A percentile compares a stretch with the other conserved stretches of the same genome.
phyloP scores from a whole-genome alignment of 2,888 invertebrate genomes.

The Sipha maydis region DNA sequence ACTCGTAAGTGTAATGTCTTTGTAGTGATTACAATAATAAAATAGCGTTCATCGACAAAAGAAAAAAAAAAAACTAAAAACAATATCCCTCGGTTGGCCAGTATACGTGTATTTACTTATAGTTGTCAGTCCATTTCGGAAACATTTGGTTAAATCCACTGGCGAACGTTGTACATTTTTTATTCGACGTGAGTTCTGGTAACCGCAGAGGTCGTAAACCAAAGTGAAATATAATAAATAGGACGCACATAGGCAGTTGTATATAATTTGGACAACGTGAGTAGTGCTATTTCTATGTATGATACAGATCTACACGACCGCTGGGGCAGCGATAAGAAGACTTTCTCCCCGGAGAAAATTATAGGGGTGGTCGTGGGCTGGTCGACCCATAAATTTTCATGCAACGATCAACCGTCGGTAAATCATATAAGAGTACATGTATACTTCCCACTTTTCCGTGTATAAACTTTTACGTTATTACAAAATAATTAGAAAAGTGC shows the following conservation, averaged over 20 bases:
- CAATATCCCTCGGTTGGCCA: not conserved
- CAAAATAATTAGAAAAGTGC: slow-evolving; percentile 23
- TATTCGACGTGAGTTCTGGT: not conserved
- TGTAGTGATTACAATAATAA: not conserved
- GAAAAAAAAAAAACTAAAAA: not conserved
- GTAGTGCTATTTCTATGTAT: not conserved
- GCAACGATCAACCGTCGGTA: slow-evolving; percentile 29
- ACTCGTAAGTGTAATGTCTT: too few relatives aligned
- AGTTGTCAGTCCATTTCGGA: not conserved
- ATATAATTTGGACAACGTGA: slow-evolving; percentile 20
- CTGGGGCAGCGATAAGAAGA: slow-evolving; percentile 31
- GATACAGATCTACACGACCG: slow-evolving; percentile 52
- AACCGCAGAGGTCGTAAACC: not conserved
- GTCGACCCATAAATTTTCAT: slow-evolving; percentile 22
- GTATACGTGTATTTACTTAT: not conserved
- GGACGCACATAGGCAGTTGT: not conserved
- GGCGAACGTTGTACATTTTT: not conserved
- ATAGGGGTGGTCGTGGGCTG: slow-evolving; percentile 24
- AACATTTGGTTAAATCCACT: not conserved
- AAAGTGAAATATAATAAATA: slow-evolving; percentile 34
- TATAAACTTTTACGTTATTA: slow-evolving; percentile 27
- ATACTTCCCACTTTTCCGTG: not conserved
- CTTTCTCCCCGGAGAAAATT: slow-evolving; percentile 45
- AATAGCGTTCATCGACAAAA: not conserved
- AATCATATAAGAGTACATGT: not conserved